A percentile compares a stretch with the other conserved stretches of the same genome.
Evolutionary conservation across 2,888 invertebrate species (phyloP).

Genomic region (Didymodactylos carnosus): DNA sequence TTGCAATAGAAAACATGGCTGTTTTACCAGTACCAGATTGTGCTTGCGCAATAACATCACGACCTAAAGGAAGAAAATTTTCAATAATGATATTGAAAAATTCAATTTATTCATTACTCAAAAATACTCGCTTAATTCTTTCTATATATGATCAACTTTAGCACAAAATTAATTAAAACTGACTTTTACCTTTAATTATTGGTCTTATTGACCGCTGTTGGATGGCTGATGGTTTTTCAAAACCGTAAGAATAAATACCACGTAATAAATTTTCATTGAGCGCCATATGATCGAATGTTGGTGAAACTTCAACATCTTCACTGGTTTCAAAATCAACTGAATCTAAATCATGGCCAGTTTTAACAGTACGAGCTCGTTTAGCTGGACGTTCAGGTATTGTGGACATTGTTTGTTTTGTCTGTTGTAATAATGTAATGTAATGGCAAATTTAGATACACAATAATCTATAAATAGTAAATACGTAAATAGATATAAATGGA

Average conservation of each 20-base stretch:
- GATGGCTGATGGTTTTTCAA: slow-evolving; percentile 12
- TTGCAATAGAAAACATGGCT: slow-evolving; percentile 87
- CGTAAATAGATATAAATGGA: too few relatives aligned
- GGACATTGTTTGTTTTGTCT: too few relatives aligned
- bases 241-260: slow-evolving; percentile 9
- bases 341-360: background rate
- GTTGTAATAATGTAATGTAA: too few relatives aligned
- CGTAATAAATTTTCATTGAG: slow-evolving; percentile 3
- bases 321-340: background rate
- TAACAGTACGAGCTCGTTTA: background rate
- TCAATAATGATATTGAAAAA: too few relatives aligned
- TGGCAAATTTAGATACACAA: too few relatives aligned
- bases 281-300: slow-evolving; percentile 7
- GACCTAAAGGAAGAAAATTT: too few relatives aligned
- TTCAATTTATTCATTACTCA: too few relatives aligned
- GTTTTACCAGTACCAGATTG: slow-evolving; percentile 98
- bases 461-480: too few relatives aligned
- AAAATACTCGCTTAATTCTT: too few relatives aligned
- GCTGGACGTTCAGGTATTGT: background rate
- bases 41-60: slow-evolving; percentile 38
- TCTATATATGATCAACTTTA: too few relatives aligned
- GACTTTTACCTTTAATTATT: slow-evolving; percentile 39
- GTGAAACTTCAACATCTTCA: background rate
- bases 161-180: too few relatives aligned
- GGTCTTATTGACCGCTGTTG: slow-evolving; percentile 8